Conservation (phyloP, 2,888 invertebrate genomes). For the Phaedon cochleariae region DNA sequence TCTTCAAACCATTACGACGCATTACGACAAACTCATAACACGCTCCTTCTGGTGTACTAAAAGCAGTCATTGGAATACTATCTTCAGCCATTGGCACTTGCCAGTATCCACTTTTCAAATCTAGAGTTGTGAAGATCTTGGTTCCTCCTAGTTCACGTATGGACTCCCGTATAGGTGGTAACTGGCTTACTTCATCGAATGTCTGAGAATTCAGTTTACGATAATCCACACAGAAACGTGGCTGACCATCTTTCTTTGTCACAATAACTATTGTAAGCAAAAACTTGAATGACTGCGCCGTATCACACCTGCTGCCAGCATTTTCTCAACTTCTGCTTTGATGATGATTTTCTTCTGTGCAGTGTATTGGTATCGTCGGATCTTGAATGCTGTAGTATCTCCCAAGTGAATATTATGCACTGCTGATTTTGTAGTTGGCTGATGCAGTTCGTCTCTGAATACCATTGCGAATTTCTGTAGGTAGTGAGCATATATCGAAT, state of each 20-base stretch:
- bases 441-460: background rate
- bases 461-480: background rate
- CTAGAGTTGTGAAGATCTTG: background rate
- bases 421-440: background rate
- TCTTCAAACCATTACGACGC: background rate
- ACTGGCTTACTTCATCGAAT: background rate
- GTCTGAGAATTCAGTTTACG: background rate
- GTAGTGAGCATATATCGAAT: background rate
- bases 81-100: background rate
- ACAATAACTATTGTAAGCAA: background rate
- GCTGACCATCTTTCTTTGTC: background rate
- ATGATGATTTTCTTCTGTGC: too few relatives aligned
- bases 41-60: background rate
- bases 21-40: too few relatives aligned
- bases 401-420: background rate
- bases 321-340: too few relatives aligned
- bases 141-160: background rate
- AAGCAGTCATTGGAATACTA: background rate
- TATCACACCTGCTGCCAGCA: background rate
- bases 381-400: too few relatives aligned
- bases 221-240: background rate
- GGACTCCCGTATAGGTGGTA: background rate
- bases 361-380: too few relatives aligned
- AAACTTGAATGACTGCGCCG: background rate
- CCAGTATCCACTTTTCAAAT: background rate